Percentiles rank a stretch among this genome's conserved stretches.
phyloP scores from a whole-genome alignment of 1,140 invertebrate genomes.

The Calliopsis andreniformis region DNA sequence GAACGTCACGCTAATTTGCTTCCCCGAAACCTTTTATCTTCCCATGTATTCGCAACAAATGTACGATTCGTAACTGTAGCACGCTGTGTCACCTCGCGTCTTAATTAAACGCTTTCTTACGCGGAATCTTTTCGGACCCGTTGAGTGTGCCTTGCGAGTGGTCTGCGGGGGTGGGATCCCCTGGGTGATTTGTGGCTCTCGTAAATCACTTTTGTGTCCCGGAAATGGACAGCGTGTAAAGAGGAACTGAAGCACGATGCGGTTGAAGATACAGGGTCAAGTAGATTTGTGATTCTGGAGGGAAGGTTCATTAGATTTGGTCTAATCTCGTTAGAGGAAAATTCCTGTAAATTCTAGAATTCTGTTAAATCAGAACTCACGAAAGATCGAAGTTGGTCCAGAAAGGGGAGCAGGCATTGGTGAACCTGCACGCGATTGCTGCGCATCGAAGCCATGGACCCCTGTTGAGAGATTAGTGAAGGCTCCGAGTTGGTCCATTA shows the following conservation, averaged over 20 bases:
- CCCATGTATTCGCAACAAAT: constrained; percentile 28
- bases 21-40: constrained; percentile 8
- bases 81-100: neutral
- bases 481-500: constrained; percentile 35
- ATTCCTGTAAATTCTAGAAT: too few relatives aligned
- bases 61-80: constrained; percentile 14
- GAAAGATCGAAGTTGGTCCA: neutral
- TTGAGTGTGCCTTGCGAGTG: too few relatives aligned
- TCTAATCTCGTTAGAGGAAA: too few relatives aligned
- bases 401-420: neutral
- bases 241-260: too few relatives aligned
- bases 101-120: constrained; percentile 23
- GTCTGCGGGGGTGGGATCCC: too few relatives aligned
- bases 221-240: too few relatives aligned
- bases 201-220: too few relatives aligned
- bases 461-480: constrained; percentile 50
- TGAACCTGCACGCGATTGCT: neutral
- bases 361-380: too few relatives aligned
- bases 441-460: constrained; percentile 12
- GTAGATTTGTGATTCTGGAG: too few relatives aligned
- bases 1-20: constrained; percentile 30
- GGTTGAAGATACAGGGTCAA: too few relatives aligned
- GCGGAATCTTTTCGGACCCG: neutral
- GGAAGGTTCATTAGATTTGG: too few relatives aligned
- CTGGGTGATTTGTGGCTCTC: too few relatives aligned